Evolutionary conservation across 2,113 vertebrate genomes (phyloP), one percentile per base, ranked within the genome.

Genomic region (Hyperoodon ampullatus): DNA sequence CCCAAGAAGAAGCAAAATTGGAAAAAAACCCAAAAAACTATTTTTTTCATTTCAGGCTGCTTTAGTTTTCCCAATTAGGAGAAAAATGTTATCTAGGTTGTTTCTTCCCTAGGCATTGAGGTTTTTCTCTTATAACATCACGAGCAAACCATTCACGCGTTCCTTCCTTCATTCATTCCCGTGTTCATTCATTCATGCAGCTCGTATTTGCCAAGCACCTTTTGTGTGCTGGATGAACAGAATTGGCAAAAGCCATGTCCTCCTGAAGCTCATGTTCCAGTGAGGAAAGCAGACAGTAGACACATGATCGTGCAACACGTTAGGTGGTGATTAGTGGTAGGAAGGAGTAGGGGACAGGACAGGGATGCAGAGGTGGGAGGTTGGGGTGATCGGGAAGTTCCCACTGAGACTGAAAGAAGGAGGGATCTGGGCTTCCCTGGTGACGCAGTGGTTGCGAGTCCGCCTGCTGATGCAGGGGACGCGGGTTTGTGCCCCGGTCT

Each of bases 51-150:
- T 75, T 82, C 47, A 42, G 35, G 10, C 3, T 33, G 0, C 12
- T 30, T 6, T 16, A 23, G 33, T 23, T 60, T 35, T 23, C 28
- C 12, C 26, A 19, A 0, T 21, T 26, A 6, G 84, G 66, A 75
- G 47, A 8, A 8, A 11, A 1, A 19, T 11, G 26, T 39, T 10
- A 0, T 26, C 0, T 0, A 12, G 72, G 10, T 11, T 12, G 0
- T 42, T 44, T 58, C 39, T 42, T 50, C 21, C n/a, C 44, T 5
- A 9, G 23, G 55, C 28, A 0, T 5, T 28, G 5, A 0, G 2
- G 1, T 4, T 8, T 71, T 39, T 26, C 4, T 5, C 53, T 42
- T 12, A 8, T 4, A 12, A 42, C 18, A 6, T 24, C 47, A 6
- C 0, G n/a, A 24, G 50, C 14, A 0, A 11, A 6, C 50, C 10